These are phyloP conservation scores for Halcyon chelicuti DNA, from an alignment of 2,797 vertebrate species.

Conservation along the genomic window DNA sequence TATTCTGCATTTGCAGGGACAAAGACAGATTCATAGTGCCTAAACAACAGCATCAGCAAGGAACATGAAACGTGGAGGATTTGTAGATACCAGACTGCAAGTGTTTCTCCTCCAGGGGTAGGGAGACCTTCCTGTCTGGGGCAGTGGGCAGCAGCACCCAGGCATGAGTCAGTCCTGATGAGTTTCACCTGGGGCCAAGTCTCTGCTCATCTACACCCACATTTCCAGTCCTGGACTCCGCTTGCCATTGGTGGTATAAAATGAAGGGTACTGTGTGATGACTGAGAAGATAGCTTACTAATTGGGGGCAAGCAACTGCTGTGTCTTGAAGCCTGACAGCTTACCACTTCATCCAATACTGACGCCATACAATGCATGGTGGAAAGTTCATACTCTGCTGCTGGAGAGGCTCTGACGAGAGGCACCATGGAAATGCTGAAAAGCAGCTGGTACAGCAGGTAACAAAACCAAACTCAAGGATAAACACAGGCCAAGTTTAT, in stretches of 20 bases:
- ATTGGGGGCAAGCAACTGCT: rapidly evolving
- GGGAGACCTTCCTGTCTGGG: background rate
- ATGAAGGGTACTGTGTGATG: rapidly evolving
- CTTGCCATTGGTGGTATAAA: background rate
- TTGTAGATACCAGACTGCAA: background rate
- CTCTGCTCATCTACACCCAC: too few species aligned
- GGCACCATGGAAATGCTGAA: background rate
- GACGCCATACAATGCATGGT: rapidly evolving
- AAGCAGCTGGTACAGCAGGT: background rate
- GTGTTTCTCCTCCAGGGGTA: rapidly evolving
- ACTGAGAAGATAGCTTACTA: background rate
- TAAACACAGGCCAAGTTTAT: background rate
- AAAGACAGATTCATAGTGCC: too few species aligned
- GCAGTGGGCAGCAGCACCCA: rapidly evolving
- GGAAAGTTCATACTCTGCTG: background rate
- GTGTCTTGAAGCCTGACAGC: background rate
- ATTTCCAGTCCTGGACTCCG: background rate
- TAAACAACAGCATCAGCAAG: rapidly evolving
- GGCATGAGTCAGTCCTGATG: rapidly evolving
- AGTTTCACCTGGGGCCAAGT: background rate
- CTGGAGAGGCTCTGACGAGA: background rate
- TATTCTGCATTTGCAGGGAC: background rate
- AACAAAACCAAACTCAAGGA: background rate
- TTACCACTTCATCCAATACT: background rate
- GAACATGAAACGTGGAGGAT: rapidly evolving